A percentile compares a stretch with the other conserved stretches of the same genome.
These are phyloP conservation scores for Cartodere bifasciata DNA, from an alignment of 2,888 invertebrate species.

Conservation along the genomic window DNA sequence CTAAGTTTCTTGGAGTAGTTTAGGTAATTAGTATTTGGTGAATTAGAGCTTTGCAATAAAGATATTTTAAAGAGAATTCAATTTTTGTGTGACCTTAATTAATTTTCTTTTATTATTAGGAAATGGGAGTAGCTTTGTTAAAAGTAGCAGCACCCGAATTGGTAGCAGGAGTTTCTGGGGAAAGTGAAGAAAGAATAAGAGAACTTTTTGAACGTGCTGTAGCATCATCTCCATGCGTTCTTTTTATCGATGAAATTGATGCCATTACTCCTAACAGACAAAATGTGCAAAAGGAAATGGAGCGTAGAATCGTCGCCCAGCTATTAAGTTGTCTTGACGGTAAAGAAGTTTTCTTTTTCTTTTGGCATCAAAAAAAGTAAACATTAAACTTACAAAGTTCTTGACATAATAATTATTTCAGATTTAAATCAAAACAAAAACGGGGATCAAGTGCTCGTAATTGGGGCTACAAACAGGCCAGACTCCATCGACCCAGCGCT, in stretches of 20 bases:
- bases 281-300: constrained; percentile 90
- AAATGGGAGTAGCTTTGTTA: constrained; percentile 71
- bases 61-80: no score
- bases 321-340: constrained; percentile 81
- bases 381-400: background rate
- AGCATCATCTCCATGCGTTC: constrained; percentile 61
- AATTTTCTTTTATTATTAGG: constrained; percentile 35
- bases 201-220: constrained; percentile 80
- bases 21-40: no score
- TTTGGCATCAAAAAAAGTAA: background rate
- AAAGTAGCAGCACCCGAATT: constrained; percentile 86
- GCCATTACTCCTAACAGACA: constrained; percentile 86
- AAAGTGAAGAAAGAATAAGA: constrained; percentile 86
- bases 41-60: no score
- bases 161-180: constrained; percentile 89
- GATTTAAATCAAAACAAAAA: constrained; percentile 39
- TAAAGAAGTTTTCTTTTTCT: no score
- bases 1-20: no score
- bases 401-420: constrained; percentile 19
- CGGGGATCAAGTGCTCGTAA: constrained; percentile 59
- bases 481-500: constrained; percentile 88
- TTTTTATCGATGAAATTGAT: constrained; percentile 96
- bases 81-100: no score
- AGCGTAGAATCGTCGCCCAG: constrained; percentile 88
- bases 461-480: constrained; percentile 93